Evolutionary conservation across 2,113 vertebrate genomes (phyloP), one percentile per base, ranked within the genome.

Genomic region (Vidua chalybeata): DNA sequence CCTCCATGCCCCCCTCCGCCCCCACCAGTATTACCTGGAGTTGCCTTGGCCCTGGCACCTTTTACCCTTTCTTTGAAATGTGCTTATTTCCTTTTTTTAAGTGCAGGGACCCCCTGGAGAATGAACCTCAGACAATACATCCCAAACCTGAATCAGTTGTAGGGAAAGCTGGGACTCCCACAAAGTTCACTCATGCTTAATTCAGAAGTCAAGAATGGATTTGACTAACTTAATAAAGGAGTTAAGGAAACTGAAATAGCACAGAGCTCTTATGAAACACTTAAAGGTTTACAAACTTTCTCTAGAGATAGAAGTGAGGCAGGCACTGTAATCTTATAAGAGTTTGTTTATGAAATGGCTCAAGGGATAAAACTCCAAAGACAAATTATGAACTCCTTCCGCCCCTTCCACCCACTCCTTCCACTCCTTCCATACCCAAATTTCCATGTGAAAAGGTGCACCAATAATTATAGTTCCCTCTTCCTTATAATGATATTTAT

Each of bases 171-270:
- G 92, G 37, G 24, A 24, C 31, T 87, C 59, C 35, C 71, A 66
- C 68, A 22, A 20, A 11, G 30, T 56, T 84, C 46, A 54, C 58
- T 62, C 64, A 35, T 74, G 37, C 68, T 92, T 89, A 52, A 69
- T 49, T 87, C 81, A 59, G 61, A 89, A 94, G 63, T 73, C 51
- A 63, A 81, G 61, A 85, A 90, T 46, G 35, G 69, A 89, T 95
- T 80, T 87, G 83, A 89, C 21, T 89, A 52, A 92, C 28, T 90
- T 84, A 82, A 89, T 87, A 73, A 89, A 87, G 8, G 61, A 39
- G 58, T 74, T 90, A 96, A 81, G 62, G 69, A 86, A 94, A 93
- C 58, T 12, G 41, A 51, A 94, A 74, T 62, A 79, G 54, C 39
- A 51, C 6, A 63, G 33, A 79, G 27, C 7, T 95, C 71, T 94